Evolutionary conservation across 2,797 vertebrate genomes (phyloP), one percentile per base, ranked within the genome.

Genomic region (Takifugu rubripes): DNA sequence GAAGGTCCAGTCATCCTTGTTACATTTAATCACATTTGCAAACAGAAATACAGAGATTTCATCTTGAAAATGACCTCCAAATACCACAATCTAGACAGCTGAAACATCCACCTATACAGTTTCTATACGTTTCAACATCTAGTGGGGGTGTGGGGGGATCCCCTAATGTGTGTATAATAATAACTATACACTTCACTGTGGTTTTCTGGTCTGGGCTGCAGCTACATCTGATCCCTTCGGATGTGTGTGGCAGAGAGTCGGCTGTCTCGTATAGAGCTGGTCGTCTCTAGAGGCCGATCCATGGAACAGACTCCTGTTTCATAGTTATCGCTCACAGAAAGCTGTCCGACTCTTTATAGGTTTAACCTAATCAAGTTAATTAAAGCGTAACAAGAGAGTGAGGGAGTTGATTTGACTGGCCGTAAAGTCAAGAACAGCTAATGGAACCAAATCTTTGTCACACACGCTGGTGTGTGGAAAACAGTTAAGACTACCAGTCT

Each of bases 331-430:
- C 83, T 91, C 87, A 87, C 78, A 54, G 45, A 68, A 69, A 70
- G 66, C 82, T 84, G 81, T 90, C 89, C 87, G 75, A 85, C 60
- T 52, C 79, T 82, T 81, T 75, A 72, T 85, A 83, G 71, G 77
- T 74, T 85, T 84, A 59, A 70, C 81, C 85, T 84, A 70, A 83
- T 85, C 82, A 83, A 82, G 76, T 88, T 89, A 89, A 89, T 88
- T 90, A 86, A 68, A 53, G 66, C 69, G 73, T 84, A 87, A 87
- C 75, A 84, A 83, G 81, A 73, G 82, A 74, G 57, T 61, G 72
- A 77, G 68, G 68, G 64, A 48, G 51, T 52, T 64, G 69, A 66
- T 76, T 70, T 49, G 70, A 59, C 71, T 75, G 64, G 69, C 66
- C 76, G 86, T 59, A 61, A 62, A 81, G 72, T 78, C 74, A 81